phyloP scores from a whole-genome alignment of 1,140 invertebrate genomes.

The Coboldia fuscipes region DNA sequence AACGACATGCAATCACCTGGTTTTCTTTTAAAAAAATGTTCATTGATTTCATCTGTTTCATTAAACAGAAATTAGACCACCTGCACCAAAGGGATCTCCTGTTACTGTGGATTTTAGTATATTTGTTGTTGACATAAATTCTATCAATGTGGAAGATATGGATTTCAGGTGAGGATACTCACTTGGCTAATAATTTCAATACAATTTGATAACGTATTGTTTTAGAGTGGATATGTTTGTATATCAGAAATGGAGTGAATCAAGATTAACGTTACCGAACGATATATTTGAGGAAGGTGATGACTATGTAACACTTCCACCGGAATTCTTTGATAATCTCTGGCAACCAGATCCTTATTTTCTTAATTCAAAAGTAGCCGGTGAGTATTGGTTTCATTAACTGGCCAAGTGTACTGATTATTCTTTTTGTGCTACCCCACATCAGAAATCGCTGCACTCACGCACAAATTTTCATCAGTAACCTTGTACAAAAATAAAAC shows the following conservation, averaged over 20 bases:
- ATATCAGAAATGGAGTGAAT: conserved; percentile 57
- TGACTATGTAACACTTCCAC: conserved; percentile 53
- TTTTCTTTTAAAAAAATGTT: not conserved
- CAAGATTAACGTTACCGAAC: conserved; percentile 43
- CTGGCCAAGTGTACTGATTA: not conserved
- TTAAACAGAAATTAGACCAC: conserved; percentile 49
- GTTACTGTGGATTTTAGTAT: conserved; percentile 54
- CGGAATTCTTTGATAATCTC: conserved; percentile 56
- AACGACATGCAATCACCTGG: conserved; percentile 4
- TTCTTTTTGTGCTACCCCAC: not conserved
- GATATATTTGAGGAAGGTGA: conserved; percentile 55
- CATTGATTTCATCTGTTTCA: conserved; percentile 6
- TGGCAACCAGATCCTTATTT: conserved; percentile 79
- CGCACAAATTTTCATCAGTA: conserved; percentile 58
- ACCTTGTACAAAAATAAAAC: conserved; percentile 59
- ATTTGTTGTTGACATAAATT: conserved; percentile 63
- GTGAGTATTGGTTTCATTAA: conserved; percentile 21
- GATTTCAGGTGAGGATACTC: conserved; percentile 43
- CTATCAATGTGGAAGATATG: conserved; percentile 70
- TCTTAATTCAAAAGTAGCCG: conserved; percentile 62
- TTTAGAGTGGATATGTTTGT: conserved; percentile 65
- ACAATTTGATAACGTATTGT: conserved; percentile 1
- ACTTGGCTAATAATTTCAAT: not conserved
- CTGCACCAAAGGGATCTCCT: conserved; percentile 38
- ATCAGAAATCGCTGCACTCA: conserved; percentile 52